Percentiles rank a stretch among this genome's conserved stretches.
Evolutionary conservation across 2,888 invertebrate genomes (phyloP).

Genomic region (Sisyra terminalis): DNA sequence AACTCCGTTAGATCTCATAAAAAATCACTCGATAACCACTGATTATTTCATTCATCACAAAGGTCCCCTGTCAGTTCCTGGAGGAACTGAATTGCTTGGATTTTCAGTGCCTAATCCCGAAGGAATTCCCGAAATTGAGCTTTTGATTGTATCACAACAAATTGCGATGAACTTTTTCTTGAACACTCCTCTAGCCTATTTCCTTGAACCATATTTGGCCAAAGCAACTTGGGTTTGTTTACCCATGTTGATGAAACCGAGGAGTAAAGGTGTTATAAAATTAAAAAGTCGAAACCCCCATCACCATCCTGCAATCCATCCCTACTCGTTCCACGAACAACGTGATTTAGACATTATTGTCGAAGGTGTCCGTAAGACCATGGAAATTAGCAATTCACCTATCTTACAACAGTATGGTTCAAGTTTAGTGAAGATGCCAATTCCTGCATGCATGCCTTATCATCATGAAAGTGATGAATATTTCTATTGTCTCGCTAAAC

Average conservation of each 20-base stretch:
- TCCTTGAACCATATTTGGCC: conserved; percentile 25
- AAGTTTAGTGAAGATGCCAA: conserved; percentile 31
- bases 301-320: conserved; percentile 56
- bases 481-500: conserved; percentile 46
- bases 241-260: conserved; percentile 56
- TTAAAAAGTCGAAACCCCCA: conserved; percentile 56
- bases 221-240: conserved; percentile 45
- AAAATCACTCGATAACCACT: conserved; percentile 15
- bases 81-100: conserved; percentile 51
- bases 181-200: conserved; percentile 19
- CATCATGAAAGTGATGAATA: conserved; percentile 38
- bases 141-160: conserved; percentile 39
- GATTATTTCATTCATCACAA: conserved; percentile 35
- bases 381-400: conserved; percentile 36
- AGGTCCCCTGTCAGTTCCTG: conserved; percentile 42
- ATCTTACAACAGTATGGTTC: conserved; percentile 42
- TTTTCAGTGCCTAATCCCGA: conserved; percentile 36
- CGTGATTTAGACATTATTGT: conserved; percentile 43
- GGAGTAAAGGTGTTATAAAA: conserved; percentile 50
- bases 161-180: conserved; percentile 22
- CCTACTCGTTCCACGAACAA: conserved; percentile 61
- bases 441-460: conserved; percentile 40
- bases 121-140: conserved; percentile 47
- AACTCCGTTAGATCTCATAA: background rate
- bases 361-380: conserved; percentile 37